Evolutionary conservation across 2,797 vertebrate genomes (phyloP).

Genomic region (Sphaeramia orbicularis): DNA sequence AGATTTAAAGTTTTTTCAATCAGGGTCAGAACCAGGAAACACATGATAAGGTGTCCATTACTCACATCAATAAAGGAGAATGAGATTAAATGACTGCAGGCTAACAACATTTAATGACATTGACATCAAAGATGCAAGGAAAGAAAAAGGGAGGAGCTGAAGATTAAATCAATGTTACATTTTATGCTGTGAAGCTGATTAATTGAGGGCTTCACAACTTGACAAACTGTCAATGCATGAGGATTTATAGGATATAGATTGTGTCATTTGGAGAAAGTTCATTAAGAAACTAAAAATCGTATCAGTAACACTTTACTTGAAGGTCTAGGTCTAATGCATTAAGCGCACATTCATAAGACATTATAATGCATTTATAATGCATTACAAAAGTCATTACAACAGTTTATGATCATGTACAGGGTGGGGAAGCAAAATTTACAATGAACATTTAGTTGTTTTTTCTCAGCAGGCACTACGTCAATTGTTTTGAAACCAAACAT

Average conservation of each 20-base stretch:
- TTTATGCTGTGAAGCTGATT: conserved; percentile 20
- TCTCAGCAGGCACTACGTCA: too few species aligned
- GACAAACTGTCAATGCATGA: conserved; percentile 6
- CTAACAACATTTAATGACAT: conserved; percentile 23
- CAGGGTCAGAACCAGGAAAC: not conserved
- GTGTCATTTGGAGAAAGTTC: not conserved
- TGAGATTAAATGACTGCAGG: conserved; percentile 4
- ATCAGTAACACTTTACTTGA: too few species aligned
- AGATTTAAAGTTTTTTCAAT: conserved; percentile 9
- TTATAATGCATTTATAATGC: too few species aligned
- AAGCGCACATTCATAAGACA: too few species aligned
- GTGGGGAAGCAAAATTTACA: too few species aligned
- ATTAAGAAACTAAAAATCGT: too few species aligned
- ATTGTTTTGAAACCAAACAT: too few species aligned
- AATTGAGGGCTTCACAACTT: conserved; percentile 30
- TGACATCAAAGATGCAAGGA: conserved; percentile 5
- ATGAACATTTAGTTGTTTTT: too few species aligned
- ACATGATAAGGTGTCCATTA: not conserved
- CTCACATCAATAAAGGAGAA: conserved; percentile 19
- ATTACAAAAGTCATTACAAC: too few species aligned
- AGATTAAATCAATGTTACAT: conserved; percentile 31
- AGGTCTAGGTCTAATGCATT: too few species aligned
- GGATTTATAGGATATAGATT: conserved; percentile 15
- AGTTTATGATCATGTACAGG: too few species aligned
- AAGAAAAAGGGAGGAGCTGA: conserved; percentile 19